phyloP scores from a whole-genome alignment of 1,140 invertebrate genomes.

The Macrobrachium nipponense region DNA sequence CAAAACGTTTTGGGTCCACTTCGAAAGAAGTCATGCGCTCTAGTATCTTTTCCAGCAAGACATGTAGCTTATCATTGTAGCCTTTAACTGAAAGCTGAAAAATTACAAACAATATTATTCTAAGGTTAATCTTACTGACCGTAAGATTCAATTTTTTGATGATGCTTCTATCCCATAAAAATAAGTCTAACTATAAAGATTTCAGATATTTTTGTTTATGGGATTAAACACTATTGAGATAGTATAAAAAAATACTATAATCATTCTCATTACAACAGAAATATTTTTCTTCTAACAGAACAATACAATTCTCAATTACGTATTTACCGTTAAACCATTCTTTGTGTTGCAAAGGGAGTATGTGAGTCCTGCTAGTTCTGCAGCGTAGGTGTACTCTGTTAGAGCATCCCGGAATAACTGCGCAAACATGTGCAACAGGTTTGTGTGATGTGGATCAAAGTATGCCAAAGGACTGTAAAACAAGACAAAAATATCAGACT shows the following conservation, averaged over 20 bases:
- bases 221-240: no score
- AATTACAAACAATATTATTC: conserved; percentile 44
- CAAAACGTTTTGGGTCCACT: conserved; percentile 86
- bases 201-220: no score
- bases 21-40: conserved; percentile 86
- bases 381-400: conserved; percentile 93
- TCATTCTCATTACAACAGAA: neutral
- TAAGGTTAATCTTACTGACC: neutral
- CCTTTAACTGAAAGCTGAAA: conserved; percentile 83
- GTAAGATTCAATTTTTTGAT: no score
- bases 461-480: conserved; percentile 84
- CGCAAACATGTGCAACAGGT: conserved; percentile 86
- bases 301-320: conserved; percentile 63
- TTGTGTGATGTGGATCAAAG: conserved; percentile 85
- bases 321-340: conserved; percentile 86
- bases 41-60: conserved; percentile 88
- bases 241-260: neutral
- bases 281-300: neutral
- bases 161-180: no score
- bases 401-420: conserved; percentile 81
- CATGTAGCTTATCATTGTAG: conserved; percentile 91
- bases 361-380: conserved; percentile 87
- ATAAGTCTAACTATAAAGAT: no score
- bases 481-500: conserved; percentile 60
- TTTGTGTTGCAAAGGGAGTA: conserved; percentile 83